Evolutionary conservation across 2,888 invertebrate species (phyloP), one percentile per base, ranked within the genome.

Genomic region (Cantharis flavilabris): DNA sequence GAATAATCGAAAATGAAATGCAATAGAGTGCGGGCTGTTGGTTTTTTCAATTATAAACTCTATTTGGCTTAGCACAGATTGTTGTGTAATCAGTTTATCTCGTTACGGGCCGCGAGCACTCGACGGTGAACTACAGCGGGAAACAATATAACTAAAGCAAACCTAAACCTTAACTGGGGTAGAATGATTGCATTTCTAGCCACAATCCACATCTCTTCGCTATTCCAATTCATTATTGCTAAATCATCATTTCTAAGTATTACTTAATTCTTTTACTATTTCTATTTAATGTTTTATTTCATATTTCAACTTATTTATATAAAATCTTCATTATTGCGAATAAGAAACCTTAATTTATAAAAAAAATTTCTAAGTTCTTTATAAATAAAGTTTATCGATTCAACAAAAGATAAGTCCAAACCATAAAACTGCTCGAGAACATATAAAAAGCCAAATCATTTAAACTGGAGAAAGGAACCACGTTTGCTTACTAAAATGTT

Each of bases 1-100:
- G 80, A 73, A 78, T 73, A 70, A 77, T 73, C 78, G 78, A 79
- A 80, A 80, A 81, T 80, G 75, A 80, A 80, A 81, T 81, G 79
- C 80, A 80, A 77, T 80, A 80, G 80, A 80, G 79, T 82, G 81
- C 79, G 82, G 80, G 79, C 80, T 85, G 85, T 81, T 85, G 87
- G 87, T 88, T 89, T 89, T 89, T 89, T 89, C 88, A 89, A 89
- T 89, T 89, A 89, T 88, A 88, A 89, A 89, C 88, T 89, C 89
- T 88, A 89, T 89, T 89, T 89, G 88, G 88, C 88, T 89, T 89
- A 88, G 88, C 87, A 88, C 88, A 88, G 88, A 88, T 88, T 88
- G 88, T 88, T 88, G 87, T 88, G 88, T 88, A 88, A 88, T 88
- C 88, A 88, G 88, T 88, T 88, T 88, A 88, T 86, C 86, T 88